Conservation (phyloP, 2,113 vertebrate species). For the Clarias batrachus region DNA sequence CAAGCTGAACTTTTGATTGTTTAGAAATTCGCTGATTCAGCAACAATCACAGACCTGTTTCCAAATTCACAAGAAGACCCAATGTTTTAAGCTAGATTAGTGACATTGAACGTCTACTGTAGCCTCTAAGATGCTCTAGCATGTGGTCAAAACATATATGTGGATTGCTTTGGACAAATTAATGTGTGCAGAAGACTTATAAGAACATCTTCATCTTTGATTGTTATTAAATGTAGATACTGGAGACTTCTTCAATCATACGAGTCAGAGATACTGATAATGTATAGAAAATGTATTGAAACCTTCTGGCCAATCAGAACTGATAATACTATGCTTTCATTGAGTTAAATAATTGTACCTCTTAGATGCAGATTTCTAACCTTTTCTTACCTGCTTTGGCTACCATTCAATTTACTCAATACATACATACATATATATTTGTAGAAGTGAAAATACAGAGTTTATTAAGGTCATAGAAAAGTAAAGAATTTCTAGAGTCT, state of each 20-base stretch:
- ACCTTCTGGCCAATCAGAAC: not conserved
- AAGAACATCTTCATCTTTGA: no score
- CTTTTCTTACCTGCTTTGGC: not conserved
- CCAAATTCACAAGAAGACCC: not conserved
- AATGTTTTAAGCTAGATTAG: not conserved
- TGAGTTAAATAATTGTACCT: not conserved
- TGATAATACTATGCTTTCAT: not conserved
- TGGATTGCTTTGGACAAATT: not conserved
- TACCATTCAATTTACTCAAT: not conserved
- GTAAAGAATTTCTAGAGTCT: not conserved
- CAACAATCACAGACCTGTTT: not conserved
- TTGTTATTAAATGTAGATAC: no score
- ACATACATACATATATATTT: not conserved
- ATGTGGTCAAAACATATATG: not conserved
- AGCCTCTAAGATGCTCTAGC: not conserved
- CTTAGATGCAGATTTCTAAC: not conserved
- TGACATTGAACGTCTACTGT: not conserved
- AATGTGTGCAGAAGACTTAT: no score
- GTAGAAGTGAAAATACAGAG: not conserved
- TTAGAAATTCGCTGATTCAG: not conserved
- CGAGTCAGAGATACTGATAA: not conserved
- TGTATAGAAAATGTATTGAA: not conserved
- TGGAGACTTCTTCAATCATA: not conserved
- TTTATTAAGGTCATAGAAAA: slow-evolving; percentile 3
- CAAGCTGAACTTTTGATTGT: no score